Conservation (phyloP, 1,140 invertebrate species). For the Megathymus violae region DNA sequence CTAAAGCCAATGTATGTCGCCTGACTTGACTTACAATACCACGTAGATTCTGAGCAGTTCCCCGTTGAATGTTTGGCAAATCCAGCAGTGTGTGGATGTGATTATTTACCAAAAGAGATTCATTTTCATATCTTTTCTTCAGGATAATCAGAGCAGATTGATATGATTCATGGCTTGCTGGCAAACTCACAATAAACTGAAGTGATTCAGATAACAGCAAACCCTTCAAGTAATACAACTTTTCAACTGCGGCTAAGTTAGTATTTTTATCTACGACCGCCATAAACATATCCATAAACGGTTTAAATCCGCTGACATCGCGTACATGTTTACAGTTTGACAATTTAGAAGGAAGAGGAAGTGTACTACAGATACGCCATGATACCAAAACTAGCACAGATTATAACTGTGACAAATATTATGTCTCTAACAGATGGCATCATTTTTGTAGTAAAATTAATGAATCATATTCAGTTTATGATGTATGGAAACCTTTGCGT, state of each 20-base stretch:
- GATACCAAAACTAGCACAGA: too few relatives aligned
- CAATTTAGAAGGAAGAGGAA: too few relatives aligned
- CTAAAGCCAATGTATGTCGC: constrained; percentile 18
- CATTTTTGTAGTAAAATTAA: too few relatives aligned
- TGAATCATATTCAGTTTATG: too few relatives aligned
- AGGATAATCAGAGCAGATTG: constrained; percentile 5
- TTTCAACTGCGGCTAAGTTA: constrained; percentile 15
- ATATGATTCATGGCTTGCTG: constrained; percentile 26
- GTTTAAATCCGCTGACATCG: constrained; percentile 25
- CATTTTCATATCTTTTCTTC: constrained; percentile 29
- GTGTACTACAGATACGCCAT: too few relatives aligned
- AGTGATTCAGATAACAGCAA: constrained; percentile 19
- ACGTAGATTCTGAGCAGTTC: not conserved
- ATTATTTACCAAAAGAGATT: constrained; percentile 1
- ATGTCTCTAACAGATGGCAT: too few relatives aligned
- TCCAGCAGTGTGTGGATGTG: constrained; percentile 26
- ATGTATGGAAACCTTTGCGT: too few relatives aligned
- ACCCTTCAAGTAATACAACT: constrained; percentile 24
- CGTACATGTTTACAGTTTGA: too few relatives aligned
- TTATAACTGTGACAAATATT: too few relatives aligned
- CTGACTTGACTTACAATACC: not conserved
- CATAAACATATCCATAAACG: constrained; percentile 25
- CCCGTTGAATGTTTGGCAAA: constrained; percentile 17
- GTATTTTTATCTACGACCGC: constrained; percentile 16
- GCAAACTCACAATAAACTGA: constrained; percentile 14